Evolutionary conservation across 2,797 vertebrate genomes (phyloP).

Genomic region (Margarornis squamiger): DNA sequence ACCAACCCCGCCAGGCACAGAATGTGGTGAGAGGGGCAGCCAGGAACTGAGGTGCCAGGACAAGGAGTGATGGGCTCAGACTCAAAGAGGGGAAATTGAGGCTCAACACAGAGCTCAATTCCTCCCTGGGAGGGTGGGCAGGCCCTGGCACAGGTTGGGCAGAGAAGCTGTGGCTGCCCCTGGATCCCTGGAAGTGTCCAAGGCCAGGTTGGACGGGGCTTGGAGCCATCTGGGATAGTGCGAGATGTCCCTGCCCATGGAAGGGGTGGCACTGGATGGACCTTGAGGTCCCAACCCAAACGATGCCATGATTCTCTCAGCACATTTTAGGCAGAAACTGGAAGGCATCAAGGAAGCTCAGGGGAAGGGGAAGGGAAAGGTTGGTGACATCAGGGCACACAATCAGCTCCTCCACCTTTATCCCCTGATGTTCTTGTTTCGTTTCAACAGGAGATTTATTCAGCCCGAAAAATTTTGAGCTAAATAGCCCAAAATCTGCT

Average conservation of each 20-base stretch:
- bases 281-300: accelerated
- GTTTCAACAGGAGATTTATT: neutral
- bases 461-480: neutral
- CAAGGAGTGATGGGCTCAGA: neutral
- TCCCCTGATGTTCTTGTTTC: neutral
- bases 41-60: neutral
- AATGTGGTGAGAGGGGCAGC: neutral
- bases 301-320: neutral
- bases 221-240: neutral
- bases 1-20: neutral
- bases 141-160: neutral
- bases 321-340: neutral
- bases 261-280: neutral
- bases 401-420: neutral
- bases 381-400: neutral
- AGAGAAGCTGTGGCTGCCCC: neutral
- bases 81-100: accelerated
- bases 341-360: neutral
- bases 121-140: neutral
- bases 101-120: accelerated
- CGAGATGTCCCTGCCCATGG: neutral
- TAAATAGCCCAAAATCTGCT: neutral
- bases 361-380: neutral
- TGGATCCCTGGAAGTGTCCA: neutral
- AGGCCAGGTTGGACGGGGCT: neutral